These are phyloP conservation scores for Protophormia terraenovae DNA, from an alignment of 2,888 invertebrate genomes.

Conservation along the genomic window DNA sequence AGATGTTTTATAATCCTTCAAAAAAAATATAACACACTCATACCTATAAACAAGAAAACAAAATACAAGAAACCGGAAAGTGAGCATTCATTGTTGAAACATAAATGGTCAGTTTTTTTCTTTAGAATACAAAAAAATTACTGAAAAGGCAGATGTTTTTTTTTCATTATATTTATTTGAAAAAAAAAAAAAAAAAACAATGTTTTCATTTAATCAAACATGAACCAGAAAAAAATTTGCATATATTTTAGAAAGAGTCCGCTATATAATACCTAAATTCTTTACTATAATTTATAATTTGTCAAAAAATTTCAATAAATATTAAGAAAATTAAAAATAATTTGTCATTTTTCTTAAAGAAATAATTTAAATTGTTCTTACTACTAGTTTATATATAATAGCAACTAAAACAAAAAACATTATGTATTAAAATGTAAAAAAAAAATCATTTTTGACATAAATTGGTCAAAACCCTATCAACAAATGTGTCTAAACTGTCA, in stretches of 20 bases:
- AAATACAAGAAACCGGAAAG: slow-evolving; percentile 63
- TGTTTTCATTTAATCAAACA: too few species aligned
- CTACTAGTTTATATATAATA: neutral
- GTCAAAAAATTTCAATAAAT: slow-evolving; percentile 23
- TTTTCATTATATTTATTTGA: neutral
- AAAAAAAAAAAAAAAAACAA: neutral
- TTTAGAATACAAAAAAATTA: neutral
- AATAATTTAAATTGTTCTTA: slow-evolving; percentile 9
- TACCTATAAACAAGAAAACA: too few species aligned
- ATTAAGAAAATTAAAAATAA: slow-evolving; percentile 46
- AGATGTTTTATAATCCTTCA: slow-evolving; percentile 56
- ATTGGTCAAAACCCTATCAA: slow-evolving; percentile 70
- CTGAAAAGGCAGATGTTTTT: slow-evolving; percentile 57
- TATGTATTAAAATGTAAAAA: slow-evolving; percentile 15
- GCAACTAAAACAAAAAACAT: slow-evolving; percentile 3
- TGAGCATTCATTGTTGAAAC: slow-evolving; percentile 65
- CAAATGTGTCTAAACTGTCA: slow-evolving; percentile 70
- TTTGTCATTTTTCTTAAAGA: slow-evolving; percentile 59
- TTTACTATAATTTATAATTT: slow-evolving; percentile 44
- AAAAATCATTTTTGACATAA: slow-evolving; percentile 68
- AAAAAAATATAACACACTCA: too few species aligned
- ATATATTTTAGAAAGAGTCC: slow-evolving; percentile 42
- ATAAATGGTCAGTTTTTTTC: slow-evolving; percentile 66
- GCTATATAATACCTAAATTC: slow-evolving; percentile 16
- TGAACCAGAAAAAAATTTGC: slow-evolving; percentile 59